Conservation (phyloP, 1,140 invertebrate genomes). For the Cataglyphis hispanica region DNA sequence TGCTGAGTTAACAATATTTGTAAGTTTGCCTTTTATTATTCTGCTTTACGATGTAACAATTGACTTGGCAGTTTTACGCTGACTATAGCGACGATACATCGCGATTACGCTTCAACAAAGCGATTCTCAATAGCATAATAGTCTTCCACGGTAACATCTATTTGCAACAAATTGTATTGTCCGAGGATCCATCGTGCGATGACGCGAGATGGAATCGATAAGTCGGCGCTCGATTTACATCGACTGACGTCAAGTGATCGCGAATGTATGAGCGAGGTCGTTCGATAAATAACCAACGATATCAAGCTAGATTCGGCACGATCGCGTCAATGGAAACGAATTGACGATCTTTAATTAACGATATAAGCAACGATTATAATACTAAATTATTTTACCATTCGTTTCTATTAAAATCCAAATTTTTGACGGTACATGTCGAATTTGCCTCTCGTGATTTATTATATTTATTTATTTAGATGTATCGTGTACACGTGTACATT, state of each 20-base stretch:
- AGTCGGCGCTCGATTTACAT: conserved; percentile 68
- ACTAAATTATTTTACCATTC: background rate
- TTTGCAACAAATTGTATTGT: conserved; percentile 70
- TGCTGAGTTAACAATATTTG: background rate
- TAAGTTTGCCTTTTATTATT: background rate
- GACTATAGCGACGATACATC: background rate
- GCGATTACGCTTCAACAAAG: conserved; percentile 29
- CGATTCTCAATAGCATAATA: conserved; percentile 64
- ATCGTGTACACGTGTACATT: conserved; percentile 12
- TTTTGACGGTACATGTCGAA: background rate
- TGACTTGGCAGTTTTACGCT: background rate
- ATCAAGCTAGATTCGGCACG: conserved; percentile 15
- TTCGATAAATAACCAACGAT: conserved; percentile 45
- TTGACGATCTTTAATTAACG: background rate
- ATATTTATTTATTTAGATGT: no score
- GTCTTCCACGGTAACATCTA: conserved; percentile 44
- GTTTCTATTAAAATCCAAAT: background rate
- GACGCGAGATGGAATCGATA: conserved; percentile 69
- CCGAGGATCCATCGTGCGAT: conserved; percentile 59
- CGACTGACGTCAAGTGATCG: conserved; percentile 69
- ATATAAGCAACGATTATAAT: background rate
- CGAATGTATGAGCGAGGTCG: conserved; percentile 50
- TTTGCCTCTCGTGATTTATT: background rate
- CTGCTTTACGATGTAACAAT: background rate
- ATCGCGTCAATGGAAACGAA: background rate